A percentile compares a stretch with the other conserved stretches of the same genome.
These are phyloP conservation scores for Stenotaenia linearis DNA, from an alignment of 2,888 invertebrate genomes.

Conservation along the genomic window DNA sequence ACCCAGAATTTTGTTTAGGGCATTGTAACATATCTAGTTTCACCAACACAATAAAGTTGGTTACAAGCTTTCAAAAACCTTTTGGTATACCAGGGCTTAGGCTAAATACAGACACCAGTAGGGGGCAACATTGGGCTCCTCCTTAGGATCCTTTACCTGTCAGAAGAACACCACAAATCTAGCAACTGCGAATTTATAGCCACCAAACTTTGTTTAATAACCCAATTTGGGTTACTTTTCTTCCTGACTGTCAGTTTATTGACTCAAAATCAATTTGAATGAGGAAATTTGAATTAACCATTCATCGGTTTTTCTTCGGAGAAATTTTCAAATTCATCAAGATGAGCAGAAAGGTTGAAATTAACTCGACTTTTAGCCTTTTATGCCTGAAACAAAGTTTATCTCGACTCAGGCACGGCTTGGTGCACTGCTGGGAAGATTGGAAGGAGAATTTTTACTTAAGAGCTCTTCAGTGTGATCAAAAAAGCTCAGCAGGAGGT, in stretches of 20 bases:
- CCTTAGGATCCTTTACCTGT: background rate
- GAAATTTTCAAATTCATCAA: too few species aligned
- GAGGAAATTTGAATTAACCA: too few species aligned
- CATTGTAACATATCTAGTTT: background rate
- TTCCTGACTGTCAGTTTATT: too few species aligned
- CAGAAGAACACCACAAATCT: too few species aligned
- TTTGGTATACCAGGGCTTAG: background rate
- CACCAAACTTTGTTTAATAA: too few species aligned
- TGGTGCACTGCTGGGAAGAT: background rate
- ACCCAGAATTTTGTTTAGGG: background rate
- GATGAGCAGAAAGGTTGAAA: background rate
- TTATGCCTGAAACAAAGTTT: background rate
- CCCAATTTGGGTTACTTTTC: too few species aligned
- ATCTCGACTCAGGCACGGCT: background rate
- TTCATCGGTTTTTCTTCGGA: too few species aligned
- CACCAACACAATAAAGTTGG: background rate
- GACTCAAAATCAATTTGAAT: too few species aligned
- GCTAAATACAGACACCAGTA: background rate
- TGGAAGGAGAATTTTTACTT: background rate
- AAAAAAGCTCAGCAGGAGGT: slow-evolving; percentile 19
- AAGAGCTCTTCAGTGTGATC: background rate
- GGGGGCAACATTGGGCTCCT: background rate
- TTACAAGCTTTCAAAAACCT: background rate
- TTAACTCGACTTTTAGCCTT: background rate
- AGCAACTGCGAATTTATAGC: too few species aligned